Evolutionary conservation across 30 jellyfish, hydroid and myxozoan genomes (phyloP).

Genomic region (Pseudorhiza aurosa): DNA sequence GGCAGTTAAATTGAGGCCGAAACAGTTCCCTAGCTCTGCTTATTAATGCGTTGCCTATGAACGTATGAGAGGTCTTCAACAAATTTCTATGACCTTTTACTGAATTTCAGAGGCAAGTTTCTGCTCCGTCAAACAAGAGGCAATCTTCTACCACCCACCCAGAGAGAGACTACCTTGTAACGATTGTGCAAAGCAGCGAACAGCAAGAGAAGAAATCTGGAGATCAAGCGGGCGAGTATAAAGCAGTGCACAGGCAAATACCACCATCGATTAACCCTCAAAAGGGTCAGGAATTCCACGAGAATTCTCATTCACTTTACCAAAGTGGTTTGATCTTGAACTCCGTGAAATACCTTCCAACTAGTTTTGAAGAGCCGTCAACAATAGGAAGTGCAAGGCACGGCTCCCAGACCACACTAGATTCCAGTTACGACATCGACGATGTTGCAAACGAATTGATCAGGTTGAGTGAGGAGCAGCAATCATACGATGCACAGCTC

Average conservation of each 20-base stretch:
- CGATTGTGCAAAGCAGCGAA: not conserved
- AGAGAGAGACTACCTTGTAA: not conserved
- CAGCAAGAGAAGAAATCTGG: too few species aligned
- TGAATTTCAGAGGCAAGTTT: not conserved
- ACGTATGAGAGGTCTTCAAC: too few species aligned
- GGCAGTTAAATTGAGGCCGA: too few species aligned
- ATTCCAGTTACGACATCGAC: slow-evolving; percentile 41
- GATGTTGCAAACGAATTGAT: slow-evolving; percentile 63
- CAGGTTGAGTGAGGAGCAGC: slow-evolving; percentile 65
- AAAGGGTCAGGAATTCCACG: not conserved
- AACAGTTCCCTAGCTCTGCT: too few species aligned
- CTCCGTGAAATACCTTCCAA: slow-evolving; percentile 19
- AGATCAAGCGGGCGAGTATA: not conserved
- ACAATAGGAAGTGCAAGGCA: not conserved
- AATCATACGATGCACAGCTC: slow-evolving; percentile 25
- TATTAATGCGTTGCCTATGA: too few species aligned
- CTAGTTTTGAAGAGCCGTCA: not conserved
- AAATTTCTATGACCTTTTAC: too few species aligned
- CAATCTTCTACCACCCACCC: not conserved
- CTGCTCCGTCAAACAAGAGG: not conserved
- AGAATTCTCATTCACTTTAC: slow-evolving; percentile 12
- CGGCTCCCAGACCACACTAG: slow-evolving; percentile 17
- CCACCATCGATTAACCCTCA: not conserved
- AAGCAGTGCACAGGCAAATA: not conserved
- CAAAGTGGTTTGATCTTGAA: slow-evolving; percentile 47